Evolutionary conservation across 2,113 vertebrate species (phyloP), one percentile per base, ranked within the genome.

Genomic region (Sclerurus mexicanus): DNA sequence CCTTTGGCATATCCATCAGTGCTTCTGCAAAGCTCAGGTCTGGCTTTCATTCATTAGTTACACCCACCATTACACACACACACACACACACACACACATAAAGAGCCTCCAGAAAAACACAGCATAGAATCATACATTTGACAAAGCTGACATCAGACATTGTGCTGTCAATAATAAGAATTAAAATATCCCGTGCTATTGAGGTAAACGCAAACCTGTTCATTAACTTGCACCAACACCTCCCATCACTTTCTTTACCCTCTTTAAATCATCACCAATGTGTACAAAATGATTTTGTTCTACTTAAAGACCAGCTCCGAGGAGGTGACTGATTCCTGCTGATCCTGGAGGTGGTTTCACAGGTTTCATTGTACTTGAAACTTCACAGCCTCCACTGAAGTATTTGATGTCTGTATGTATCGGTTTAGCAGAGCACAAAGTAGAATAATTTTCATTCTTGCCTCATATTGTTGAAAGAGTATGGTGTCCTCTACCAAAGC

Each of bases 321-420:
- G 94, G 93, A 95, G 88, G 80, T 95, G 90, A 96, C 86, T 89
- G 95, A 92, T 95, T 96, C 92, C 83, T 96, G 95, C 96, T 96
- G 95, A 95, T 95, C 96, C 96, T 95, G 93, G 94, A 96, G 96
- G 94, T 96, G 92, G 93, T 93, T 97, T 97, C 96, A 96, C 96
- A 96, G 95, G 88, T 96, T 96, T 94, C 95, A 97, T 94, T 94
- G 96, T 97, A 96, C 93, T 97, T 94, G 94, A 96, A 97, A 97
- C 95, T 96, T 96, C 96, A 96, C 96, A 96, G 96, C 76, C 93
- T 94, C 73, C 88, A 64, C 93, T 89, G 90, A 97, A 90, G 77
- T 89, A 95, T 92, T 50, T 96, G 93, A 89, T 95, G 88, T 66
- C 40, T 87, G 79, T 92, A 71, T 66, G 50, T 87, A 93, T 78